Base-by-base conservation (phyloP, 2,113 vertebrate genomes). In the Plecturocebus donacophilus region DNA sequence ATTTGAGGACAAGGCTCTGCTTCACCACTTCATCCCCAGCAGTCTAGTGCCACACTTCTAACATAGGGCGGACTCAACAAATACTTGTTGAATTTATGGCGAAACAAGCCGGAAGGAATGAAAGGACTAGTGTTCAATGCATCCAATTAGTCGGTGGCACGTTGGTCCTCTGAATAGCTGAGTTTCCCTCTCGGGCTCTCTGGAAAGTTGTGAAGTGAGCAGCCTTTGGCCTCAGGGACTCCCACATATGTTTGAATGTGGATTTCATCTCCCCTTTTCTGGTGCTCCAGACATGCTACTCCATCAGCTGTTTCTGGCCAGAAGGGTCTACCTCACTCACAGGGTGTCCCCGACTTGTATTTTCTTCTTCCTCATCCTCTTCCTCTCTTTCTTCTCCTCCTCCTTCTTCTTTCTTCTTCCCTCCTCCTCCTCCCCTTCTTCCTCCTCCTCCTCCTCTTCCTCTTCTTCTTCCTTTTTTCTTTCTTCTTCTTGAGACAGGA, bases 311-410 rank as follows among this genome's bases (percentile, higher is more conserved):
- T 23, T 71, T 92, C 54, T 19, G 32, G 77, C 30, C 9, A 0
- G 19, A 52, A 52, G 40, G 35, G 3, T 11, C 5, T 70, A 21
- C 7, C 19, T 40, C 11, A 32, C 38, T 35, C 17, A 1, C 0
- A 2, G 75, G 20, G 8, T 42, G n/a, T 52, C 9, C 71, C 23
- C 23, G 10, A 2, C 19, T 13, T 66, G n/a, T 16, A 17, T 14
- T 27, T 61, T 12, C 58, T 12, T 61, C 58, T 13, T 4, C 58
- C 25, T 61, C 58, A 5, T 0, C 58, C 5, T 0, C 58, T 61
- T 0, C 58, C 27, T 5, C 58, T 27, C 0, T 23, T 9, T 4
- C 4, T 12, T 9, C 9, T 25, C 0, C 58, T 58, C 2, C 20
- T 25, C 1, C 4, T 61, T 4, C 58, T 2, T 5, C 25, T 61